Evolutionary conservation across 1,140 invertebrate species (phyloP).

Genomic region (Macrostomum lignano): DNA sequence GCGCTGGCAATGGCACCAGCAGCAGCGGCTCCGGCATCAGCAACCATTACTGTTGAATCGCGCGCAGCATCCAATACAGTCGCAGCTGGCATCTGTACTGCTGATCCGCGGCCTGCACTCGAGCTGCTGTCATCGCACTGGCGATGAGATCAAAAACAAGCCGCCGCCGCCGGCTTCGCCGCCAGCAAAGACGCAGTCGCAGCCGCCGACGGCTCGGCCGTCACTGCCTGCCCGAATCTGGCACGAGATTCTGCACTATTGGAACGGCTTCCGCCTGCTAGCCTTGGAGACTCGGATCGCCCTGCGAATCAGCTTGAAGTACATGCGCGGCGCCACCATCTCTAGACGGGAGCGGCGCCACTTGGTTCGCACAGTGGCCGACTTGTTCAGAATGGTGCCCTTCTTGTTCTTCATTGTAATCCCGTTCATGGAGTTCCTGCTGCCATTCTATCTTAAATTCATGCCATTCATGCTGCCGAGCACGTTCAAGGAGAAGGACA

Average conservation of each 20-base stretch:
- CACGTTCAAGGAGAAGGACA: slow-evolving; percentile 67
- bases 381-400: slow-evolving; percentile 77
- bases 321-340: slow-evolving; percentile 53
- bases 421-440: slow-evolving; percentile 81
- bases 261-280: slow-evolving; percentile 76
- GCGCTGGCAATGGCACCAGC: too few relatives aligned
- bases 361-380: slow-evolving; percentile 66
- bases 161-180: too few relatives aligned
- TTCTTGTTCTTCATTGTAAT: slow-evolving; percentile 91
- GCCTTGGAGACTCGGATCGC: slow-evolving; percentile 70
- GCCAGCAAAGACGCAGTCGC: too few relatives aligned
- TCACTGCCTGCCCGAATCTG: too few relatives aligned
- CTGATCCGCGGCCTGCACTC: too few relatives aligned
- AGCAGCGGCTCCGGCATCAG: too few relatives aligned
- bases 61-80: too few relatives aligned
- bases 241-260: slow-evolving; percentile 43
- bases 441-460: slow-evolving; percentile 73
- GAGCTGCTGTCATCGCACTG: too few relatives aligned
- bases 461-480: slow-evolving; percentile 91
- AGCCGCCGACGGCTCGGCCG: too few relatives aligned
- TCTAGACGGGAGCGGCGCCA: slow-evolving; percentile 59
- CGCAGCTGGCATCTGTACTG: too few relatives aligned
- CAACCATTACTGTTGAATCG: too few relatives aligned
- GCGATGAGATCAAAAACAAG: too few relatives aligned
- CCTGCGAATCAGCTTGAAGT: slow-evolving; percentile 42